These are phyloP conservation scores for Saccopteryx bilineata DNA, from an alignment of 2,113 vertebrate species.

Conservation along the genomic window DNA sequence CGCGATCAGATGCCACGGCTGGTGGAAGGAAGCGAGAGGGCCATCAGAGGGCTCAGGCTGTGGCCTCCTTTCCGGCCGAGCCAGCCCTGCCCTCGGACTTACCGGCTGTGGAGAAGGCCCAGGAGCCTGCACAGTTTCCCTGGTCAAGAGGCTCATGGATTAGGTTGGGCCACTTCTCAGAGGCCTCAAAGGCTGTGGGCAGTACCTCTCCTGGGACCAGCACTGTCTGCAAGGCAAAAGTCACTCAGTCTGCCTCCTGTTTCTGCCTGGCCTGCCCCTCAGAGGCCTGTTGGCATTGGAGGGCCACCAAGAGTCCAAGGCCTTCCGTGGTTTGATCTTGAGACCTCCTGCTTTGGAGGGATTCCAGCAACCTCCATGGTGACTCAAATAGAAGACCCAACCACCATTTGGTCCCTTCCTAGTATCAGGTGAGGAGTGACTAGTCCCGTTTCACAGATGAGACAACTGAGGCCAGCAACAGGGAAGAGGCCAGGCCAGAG, in stretches of 20 bases:
- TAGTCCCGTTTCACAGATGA: neutral
- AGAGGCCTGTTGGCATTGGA: neutral
- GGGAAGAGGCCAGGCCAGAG: neutral
- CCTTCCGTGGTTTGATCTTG: neutral
- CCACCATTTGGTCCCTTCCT: neutral
- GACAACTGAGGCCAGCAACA: neutral
- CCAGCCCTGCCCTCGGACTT: neutral
- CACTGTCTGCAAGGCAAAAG: slow-evolving; percentile 89
- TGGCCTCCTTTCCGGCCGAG: fast-evolving
- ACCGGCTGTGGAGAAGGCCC: slow-evolving; percentile 99
- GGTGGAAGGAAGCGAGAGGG: neutral
- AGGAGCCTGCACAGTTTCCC: slow-evolving; percentile 97
- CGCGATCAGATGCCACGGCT: slow-evolving; percentile 97
- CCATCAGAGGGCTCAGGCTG: neutral
- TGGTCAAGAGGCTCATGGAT: slow-evolving; percentile 97
- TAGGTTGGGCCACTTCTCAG: slow-evolving; percentile 95
- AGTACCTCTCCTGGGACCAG: slow-evolving; percentile 91
- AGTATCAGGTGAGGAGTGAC: neutral
- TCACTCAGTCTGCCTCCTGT: neutral
- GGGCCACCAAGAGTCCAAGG: neutral
- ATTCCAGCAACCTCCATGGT: neutral
- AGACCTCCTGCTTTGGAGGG: neutral
- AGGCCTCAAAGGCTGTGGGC: slow-evolving; percentile 93
- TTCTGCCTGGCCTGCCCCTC: neutral
- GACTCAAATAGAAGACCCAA: neutral